phyloP scores from a whole-genome alignment of 92 coral and sea anemone species.

The Chrysogorgia sp. region DNA sequence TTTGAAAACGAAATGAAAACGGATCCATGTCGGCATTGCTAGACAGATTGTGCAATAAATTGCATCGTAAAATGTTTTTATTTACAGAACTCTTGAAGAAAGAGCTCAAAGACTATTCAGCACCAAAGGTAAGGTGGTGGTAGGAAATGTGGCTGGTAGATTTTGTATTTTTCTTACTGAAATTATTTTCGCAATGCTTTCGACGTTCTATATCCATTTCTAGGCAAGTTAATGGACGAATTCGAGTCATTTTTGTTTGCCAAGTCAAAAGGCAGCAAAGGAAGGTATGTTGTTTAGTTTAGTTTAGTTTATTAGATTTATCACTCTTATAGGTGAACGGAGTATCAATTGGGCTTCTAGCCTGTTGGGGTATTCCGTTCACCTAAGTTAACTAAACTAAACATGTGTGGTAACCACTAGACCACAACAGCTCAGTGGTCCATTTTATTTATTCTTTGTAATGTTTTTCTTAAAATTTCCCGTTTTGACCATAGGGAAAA shows the following conservation, averaged over 20 bases:
- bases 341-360: no score
- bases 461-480: neutral
- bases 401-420: no score
- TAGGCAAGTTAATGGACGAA: slow-evolving; percentile 86
- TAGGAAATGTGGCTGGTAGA: neutral
- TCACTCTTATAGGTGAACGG: no score
- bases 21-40: no score
- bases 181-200: no score
- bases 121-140: slow-evolving; percentile 74
- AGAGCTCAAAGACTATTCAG: slow-evolving; percentile 95
- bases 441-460: neutral
- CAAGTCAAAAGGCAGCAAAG: slow-evolving; percentile 71
- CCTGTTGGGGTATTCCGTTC: no score
- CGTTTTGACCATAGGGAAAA: slow-evolving; percentile 67
- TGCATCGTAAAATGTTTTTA: neutral
- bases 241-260: slow-evolving; percentile 85
- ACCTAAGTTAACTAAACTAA: no score
- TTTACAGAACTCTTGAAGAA: slow-evolving; percentile 81
- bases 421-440: no score
- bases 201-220: neutral
- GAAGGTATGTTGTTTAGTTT: neutral
- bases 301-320: no score
- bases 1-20: no score
- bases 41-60: no score
- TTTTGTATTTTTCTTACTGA: no score